Conservation (phyloP, 2,888 invertebrate species). For the Pasiphila rectangulata region DNA sequence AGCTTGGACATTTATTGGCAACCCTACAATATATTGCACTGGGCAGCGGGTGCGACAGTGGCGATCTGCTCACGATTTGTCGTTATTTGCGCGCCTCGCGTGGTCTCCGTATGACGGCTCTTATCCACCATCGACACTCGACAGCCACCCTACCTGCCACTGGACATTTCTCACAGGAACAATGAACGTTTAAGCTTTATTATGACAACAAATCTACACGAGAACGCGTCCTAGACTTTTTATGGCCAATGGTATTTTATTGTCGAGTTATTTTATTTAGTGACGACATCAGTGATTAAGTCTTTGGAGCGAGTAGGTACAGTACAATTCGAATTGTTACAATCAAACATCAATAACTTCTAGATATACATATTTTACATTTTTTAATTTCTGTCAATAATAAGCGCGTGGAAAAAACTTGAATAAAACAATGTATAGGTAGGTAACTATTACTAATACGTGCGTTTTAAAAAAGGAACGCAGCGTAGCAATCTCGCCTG, state of each 20-base stretch:
- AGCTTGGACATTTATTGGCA: slow-evolving; percentile 5
- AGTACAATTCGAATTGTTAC: too few species aligned
- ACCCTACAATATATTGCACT: slow-evolving; percentile 5
- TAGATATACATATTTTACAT: too few species aligned
- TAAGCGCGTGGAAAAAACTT: slow-evolving; percentile 2
- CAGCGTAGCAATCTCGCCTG: slow-evolving; percentile 36
- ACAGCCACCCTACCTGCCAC: slow-evolving; percentile 55
- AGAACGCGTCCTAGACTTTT: slow-evolving; percentile 33
- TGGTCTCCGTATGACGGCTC: slow-evolving; percentile 56
- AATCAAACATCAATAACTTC: too few species aligned
- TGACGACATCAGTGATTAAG: slow-evolving; percentile 12
- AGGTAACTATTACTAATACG: slow-evolving; percentile 16
- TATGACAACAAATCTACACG: slow-evolving; percentile 55
- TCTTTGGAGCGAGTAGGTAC: too few species aligned
- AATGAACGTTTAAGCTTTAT: slow-evolving; percentile 74
- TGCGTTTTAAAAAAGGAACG: slow-evolving; percentile 24
- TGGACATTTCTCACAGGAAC: slow-evolving; percentile 73
- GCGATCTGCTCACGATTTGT: slow-evolving; percentile 70
- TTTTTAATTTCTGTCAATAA: too few species aligned
- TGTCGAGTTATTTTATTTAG: too few species aligned
- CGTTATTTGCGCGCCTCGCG: slow-evolving; percentile 61
- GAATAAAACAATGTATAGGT: slow-evolving; percentile 9
- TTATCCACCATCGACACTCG: slow-evolving; percentile 72
- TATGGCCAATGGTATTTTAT: slow-evolving; percentile 31
- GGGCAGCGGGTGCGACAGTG: slow-evolving; percentile 27